Conservation (phyloP, 2,888 invertebrate genomes). For the Lissonota sp. region DNA sequence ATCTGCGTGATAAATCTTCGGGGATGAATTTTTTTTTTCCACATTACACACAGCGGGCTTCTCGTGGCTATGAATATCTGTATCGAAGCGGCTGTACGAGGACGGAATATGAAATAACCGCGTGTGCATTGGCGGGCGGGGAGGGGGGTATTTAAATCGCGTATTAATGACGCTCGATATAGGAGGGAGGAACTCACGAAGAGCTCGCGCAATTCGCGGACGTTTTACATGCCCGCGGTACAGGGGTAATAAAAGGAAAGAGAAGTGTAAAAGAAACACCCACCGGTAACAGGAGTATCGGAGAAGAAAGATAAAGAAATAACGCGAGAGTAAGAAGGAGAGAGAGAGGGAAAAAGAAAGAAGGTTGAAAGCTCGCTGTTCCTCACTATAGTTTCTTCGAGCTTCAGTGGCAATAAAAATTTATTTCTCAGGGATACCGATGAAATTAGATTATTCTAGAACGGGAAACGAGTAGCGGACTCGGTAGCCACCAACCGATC, state of each 20-base stretch:
- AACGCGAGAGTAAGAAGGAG: constrained; percentile 18
- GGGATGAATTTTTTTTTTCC: constrained; percentile 39
- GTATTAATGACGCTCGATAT: constrained; percentile 52
- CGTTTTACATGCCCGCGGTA: constrained; percentile 33
- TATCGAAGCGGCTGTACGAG: constrained; percentile 46
- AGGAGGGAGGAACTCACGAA: neutral
- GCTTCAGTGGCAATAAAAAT: constrained; percentile 75
- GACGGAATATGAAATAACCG: constrained; percentile 59
- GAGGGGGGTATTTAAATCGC: constrained; percentile 54
- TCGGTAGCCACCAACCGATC: constrained; percentile 60
- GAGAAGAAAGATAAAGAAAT: constrained; percentile 45
- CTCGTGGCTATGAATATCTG: neutral
- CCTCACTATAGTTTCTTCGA: constrained; percentile 62
- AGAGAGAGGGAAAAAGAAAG: constrained; percentile 34
- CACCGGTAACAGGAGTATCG: constrained; percentile 39
- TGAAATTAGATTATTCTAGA: constrained; percentile 76
- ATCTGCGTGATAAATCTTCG: constrained; percentile 45
- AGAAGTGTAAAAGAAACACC: constrained; percentile 11
- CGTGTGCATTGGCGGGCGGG: neutral
- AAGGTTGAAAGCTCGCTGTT: constrained; percentile 29
- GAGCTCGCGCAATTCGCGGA: constrained; percentile 33
- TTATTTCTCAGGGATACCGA: constrained; percentile 70
- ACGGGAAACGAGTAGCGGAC: constrained; percentile 64
- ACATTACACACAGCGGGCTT: neutral
- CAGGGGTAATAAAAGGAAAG: constrained; percentile 17